Base-by-base conservation (phyloP, 1,140 invertebrate genomes). In the Propsilocerus akamusi region DNA sequence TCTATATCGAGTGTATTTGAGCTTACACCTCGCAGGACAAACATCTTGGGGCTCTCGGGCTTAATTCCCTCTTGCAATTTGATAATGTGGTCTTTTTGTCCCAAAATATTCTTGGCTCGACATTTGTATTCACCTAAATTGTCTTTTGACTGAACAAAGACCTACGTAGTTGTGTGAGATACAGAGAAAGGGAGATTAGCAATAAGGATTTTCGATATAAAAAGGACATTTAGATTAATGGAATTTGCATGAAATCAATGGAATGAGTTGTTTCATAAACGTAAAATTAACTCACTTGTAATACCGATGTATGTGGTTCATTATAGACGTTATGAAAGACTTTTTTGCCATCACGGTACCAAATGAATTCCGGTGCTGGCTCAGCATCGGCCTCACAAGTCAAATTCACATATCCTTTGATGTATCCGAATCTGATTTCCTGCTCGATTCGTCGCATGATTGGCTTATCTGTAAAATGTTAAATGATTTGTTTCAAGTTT, bases 91-190 rank as follows among this genome's bases (percentile, higher is more conserved):
- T 72, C 68, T 28, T 72, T 59, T 49, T 59, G 63, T 11, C 74
- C 74, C 52, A 72, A 55, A 26, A 56, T 58, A 54, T 77, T 77
- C 26, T 57, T 57, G 0, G 70, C 74, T 12, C 63, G 61, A 55
- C 75, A 77, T 24, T 66, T 62, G 57, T 75, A 76, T 49, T 67
- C 67, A 11, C 71, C 73, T 49, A 72, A 73, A n/a, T n/a, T n/a
- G n/a, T n/a, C n/a, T n/a, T n/a, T n/a, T n/a, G n/a, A n/a, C n/a
- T n/a, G n/a, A n/a, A n/a, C n/a, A n/a, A n/a, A n/a, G n/a, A n/a
- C n/a, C n/a, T n/a, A n/a, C n/a, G n/a, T n/a, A n/a, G n/a, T n/a
- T n/a, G n/a, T n/a, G n/a, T n/a, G n/a, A n/a, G n/a, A n/a, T n/a
- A n/a, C n/a, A n/a, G n/a, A n/a, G n/a, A n/a, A n/a, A n/a, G n/a